phyloP scores from a whole-genome alignment of 2,797 vertebrate genomes.

The Dipus sagitta region DNA sequence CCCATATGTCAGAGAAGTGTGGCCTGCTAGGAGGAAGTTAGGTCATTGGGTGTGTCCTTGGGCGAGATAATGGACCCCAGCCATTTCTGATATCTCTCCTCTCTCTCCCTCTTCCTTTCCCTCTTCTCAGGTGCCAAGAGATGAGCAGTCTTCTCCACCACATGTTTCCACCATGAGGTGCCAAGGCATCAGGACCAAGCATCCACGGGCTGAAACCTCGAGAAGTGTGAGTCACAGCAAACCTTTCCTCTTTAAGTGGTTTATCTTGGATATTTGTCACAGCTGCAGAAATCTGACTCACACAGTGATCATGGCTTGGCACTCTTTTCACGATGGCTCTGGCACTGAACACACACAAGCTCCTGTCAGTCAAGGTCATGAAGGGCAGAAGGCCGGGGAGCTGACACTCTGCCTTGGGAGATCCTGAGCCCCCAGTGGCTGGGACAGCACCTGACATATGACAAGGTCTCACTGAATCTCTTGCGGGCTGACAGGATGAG shows the following conservation, averaged over 20 bases:
- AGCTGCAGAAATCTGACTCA: background rate
- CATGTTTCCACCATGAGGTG: too few species aligned
- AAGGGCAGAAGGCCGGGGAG: background rate
- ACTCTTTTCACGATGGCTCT: rapidly evolving
- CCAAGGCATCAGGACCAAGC: background rate
- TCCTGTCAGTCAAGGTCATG: rapidly evolving
- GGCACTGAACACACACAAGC: background rate
- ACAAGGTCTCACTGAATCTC: rapidly evolving
- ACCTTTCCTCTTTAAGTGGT: background rate
- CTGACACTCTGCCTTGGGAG: background rate
- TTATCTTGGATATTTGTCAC: background rate
- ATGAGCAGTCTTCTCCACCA: background rate
- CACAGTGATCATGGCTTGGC: rapidly evolving
- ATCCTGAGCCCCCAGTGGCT: background rate
- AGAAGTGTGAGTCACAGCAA: background rate
- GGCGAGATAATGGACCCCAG: too few species aligned
- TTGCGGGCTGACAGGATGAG: background rate
- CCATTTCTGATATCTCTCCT: too few species aligned
- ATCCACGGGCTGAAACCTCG: background rate
- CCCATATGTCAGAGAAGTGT: background rate
- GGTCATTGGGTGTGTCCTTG: too few species aligned
- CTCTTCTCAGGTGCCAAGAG: background rate
- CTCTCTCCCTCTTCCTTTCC: background rate
- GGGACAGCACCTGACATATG: background rate
- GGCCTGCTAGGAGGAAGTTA: background rate